Evolutionary conservation across 2,113 vertebrate genomes (phyloP), one percentile per base, ranked within the genome.

Genomic region (Phainopepla nitens): DNA sequence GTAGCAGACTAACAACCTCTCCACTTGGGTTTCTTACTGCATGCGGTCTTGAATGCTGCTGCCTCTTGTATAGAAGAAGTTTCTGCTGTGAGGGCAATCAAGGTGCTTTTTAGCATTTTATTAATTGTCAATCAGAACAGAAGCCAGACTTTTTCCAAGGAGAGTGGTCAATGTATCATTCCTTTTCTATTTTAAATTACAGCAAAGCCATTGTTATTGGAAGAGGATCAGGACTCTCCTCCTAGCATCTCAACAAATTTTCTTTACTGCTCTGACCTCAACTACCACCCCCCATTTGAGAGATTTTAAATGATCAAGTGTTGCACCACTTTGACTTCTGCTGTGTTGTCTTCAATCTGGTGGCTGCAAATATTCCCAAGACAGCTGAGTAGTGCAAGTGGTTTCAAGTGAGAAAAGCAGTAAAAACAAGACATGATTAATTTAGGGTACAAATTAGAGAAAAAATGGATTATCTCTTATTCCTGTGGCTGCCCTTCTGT

Each of bases 51-150:
- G 90, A 79, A 73, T 70, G n/a, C 75, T 82, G 62, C 41, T 95
- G 76, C 36, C 3, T 97, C 62, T 85, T 80, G 13, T 9, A 83
- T 80, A 95, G 93, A 96, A 83, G 69, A 95, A 73, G 31, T 89
- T 94, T 82, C 62, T 88, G 25, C 71, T 92, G 76, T 73, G 79
- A 95, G 83, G 71, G 62, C 44, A 47, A 42, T 82, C 91, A 92
- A 94, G 82, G 49, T 94, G 61, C 42, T 91, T 96, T 95, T 83
- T 41, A 68, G 49, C n/a, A 78, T 95, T 94, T 97, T 89, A 95
- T 97, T 97, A 89, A 94, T 84, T 96, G 20, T 68, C 39, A 92
- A 35, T 39, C 49, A 45, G 58, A 33, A 62, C 29, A 73, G 87
- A 89, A 71, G 50, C 50, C 12, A 57, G 28, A 17, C 41, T 94